These are phyloP conservation scores for Drosophila insularis DNA, from an alignment of 1,140 invertebrate species.

Conservation along the genomic window DNA sequence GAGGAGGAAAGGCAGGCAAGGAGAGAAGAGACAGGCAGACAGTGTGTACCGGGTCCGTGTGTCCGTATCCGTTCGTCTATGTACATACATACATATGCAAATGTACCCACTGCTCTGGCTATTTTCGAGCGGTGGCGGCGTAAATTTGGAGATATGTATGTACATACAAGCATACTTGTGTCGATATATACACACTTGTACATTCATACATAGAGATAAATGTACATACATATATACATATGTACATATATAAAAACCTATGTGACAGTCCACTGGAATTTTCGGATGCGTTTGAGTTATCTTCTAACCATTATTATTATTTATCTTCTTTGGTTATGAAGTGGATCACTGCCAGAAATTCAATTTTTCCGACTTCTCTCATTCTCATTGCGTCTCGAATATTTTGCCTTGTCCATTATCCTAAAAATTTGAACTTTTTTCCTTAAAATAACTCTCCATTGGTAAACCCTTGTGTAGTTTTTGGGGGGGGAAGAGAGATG, in stretches of 20 bases:
- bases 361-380: no score
- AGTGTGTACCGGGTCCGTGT: slow-evolving; percentile 55
- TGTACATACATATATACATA: slow-evolving; percentile 12
- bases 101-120: slow-evolving; percentile 27
- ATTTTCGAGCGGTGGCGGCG: slow-evolving; percentile 57
- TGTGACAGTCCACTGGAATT: not conserved
- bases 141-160: slow-evolving; percentile 42
- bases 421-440: no score
- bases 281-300: not conserved
- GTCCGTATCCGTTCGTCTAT: slow-evolving; percentile 24
- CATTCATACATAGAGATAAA: no score
- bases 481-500: no score
- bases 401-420: no score
- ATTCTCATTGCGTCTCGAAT: no score
- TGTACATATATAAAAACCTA: not conserved
- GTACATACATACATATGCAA: slow-evolving; percentile 18
- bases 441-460: no score
- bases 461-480: no score
- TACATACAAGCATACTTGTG: slow-evolving; percentile 13
- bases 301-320: not conserved
- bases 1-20: not conserved
- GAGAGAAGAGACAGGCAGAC: slow-evolving; percentile 10
- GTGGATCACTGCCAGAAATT: no score
- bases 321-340: not conserved
- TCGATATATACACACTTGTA: not conserved